phyloP scores from a whole-genome alignment of 37 sponge, comb jelly and placozoan species.

The Hormiphora californensis region DNA sequence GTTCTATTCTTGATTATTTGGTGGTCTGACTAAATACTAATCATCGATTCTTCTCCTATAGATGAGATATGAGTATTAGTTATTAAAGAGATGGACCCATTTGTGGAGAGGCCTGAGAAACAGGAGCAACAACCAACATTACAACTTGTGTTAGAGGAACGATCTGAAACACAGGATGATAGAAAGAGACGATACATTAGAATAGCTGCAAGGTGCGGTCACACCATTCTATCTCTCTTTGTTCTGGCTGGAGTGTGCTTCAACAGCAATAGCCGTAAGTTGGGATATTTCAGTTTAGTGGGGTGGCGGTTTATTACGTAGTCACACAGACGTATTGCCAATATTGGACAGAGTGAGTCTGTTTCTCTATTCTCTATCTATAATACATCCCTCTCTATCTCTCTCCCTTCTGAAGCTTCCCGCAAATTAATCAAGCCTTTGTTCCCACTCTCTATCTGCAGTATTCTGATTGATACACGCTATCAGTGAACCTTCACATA shows the following conservation, averaged over 20 bases:
- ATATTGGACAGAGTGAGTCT: no score
- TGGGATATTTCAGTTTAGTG: neutral
- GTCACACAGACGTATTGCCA: no score
- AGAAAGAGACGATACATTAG: neutral
- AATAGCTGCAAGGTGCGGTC: neutral
- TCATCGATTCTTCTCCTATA: no score
- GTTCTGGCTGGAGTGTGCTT: neutral
- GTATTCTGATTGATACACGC: no score
- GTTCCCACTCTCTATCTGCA: neutral
- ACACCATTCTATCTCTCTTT: neutral
- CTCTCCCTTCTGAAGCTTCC: neutral
- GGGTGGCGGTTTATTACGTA: neutral
- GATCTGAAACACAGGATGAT: neutral
- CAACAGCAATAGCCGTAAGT: constrained; percentile 26
- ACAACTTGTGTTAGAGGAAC: neutral
- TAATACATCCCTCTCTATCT: no score
- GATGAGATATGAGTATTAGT: no score
- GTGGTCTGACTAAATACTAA: no score
- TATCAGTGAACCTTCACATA: no score
- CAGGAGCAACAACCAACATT: no score
- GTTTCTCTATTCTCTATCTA: no score
- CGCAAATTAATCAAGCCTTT: neutral
- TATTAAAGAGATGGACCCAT: constrained; percentile 50
- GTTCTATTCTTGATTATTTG: no score
- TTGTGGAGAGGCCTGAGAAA: neutral